A percentile compares a stretch with the other conserved stretches of the same genome.
These are phyloP conservation scores for Nomia melanderi DNA, from an alignment of 1,140 invertebrate species.

Conservation along the genomic window DNA sequence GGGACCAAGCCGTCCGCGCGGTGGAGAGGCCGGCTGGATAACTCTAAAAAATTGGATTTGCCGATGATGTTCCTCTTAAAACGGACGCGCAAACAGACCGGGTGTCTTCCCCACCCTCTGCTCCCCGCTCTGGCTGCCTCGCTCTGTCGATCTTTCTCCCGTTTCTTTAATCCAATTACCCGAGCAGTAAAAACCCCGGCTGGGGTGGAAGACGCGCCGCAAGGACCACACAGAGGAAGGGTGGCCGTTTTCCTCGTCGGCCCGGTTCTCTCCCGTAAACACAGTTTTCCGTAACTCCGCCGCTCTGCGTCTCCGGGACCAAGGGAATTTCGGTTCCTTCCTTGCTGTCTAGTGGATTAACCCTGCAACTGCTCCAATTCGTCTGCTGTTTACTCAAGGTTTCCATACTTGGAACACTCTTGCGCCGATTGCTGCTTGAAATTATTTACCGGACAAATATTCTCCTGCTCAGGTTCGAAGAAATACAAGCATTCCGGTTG, in stretches of 20 bases:
- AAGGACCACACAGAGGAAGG: not conserved
- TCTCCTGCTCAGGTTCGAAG: no score
- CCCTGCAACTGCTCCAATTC: no score
- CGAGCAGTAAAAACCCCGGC: constrained; percentile 11
- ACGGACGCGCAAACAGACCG: constrained; percentile 16
- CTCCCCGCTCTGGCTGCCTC: no score
- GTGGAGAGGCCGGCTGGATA: no score
- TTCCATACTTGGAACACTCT: no score
- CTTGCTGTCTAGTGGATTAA: no score
- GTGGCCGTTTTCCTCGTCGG: not conserved
- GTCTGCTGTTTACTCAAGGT: no score
- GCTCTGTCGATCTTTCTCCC: not conserved
- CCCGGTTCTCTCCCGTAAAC: constrained; percentile 24
- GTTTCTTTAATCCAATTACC: constrained; percentile 42
- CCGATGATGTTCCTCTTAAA: not conserved
- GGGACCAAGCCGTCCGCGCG: no score
- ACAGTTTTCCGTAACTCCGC: constrained; percentile 51
- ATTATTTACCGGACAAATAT: no score
- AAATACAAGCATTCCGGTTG: no score
- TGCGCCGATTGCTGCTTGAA: no score
- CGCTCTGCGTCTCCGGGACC: fast-evolving
- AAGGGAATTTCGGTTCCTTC: not conserved
- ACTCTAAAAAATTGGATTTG: constrained; percentile 38
- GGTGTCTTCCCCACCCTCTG: no score
- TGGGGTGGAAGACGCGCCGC: not conserved